These are phyloP conservation scores for Diadegma fenestrale DNA, from an alignment of 2,888 invertebrate genomes.

Conservation along the genomic window DNA sequence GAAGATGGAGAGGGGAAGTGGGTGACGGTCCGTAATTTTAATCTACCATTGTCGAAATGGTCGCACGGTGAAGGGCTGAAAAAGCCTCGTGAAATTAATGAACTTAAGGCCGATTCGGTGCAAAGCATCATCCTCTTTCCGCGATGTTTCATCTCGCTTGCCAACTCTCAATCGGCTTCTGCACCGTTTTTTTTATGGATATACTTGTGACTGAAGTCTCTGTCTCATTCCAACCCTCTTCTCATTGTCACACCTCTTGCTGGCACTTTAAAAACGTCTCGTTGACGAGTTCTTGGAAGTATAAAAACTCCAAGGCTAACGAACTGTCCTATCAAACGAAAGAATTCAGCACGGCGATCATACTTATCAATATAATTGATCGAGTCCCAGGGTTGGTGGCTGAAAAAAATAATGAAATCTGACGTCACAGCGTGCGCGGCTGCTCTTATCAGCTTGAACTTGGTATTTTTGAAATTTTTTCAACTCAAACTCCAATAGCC, in stretches of 20 bases:
- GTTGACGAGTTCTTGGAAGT: conserved; percentile 57
- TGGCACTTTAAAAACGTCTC: conserved; percentile 46
- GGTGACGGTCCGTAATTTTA: conserved; percentile 76
- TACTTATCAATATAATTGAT: conserved; percentile 34
- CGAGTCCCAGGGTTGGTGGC: neutral
- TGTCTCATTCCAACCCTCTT: neutral
- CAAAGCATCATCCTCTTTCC: conserved; percentile 31
- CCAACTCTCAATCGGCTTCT: neutral
- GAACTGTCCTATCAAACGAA: conserved; percentile 20
- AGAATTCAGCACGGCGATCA: conserved; percentile 8
- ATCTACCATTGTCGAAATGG: conserved; percentile 77
- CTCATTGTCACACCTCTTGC: conserved; percentile 31
- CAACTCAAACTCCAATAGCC: conserved; percentile 71
- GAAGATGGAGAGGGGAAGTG: conserved; percentile 57
- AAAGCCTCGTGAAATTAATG: conserved; percentile 79
- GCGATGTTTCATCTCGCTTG: conserved; percentile 30
- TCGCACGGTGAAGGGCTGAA: conserved; percentile 72
- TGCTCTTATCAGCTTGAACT: conserved; percentile 20
- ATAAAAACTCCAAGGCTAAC: conserved; percentile 38
- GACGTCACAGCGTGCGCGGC: conserved; percentile 36
- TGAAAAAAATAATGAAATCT: conserved; percentile 9
- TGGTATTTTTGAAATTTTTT: neutral
- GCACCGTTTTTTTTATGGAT: conserved; percentile 8
- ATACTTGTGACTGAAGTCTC: conserved; percentile 16
- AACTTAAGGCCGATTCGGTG: conserved; percentile 78